Conservation (phyloP, 2,797 vertebrate species). For the Carcharodon carcharias region DNA sequence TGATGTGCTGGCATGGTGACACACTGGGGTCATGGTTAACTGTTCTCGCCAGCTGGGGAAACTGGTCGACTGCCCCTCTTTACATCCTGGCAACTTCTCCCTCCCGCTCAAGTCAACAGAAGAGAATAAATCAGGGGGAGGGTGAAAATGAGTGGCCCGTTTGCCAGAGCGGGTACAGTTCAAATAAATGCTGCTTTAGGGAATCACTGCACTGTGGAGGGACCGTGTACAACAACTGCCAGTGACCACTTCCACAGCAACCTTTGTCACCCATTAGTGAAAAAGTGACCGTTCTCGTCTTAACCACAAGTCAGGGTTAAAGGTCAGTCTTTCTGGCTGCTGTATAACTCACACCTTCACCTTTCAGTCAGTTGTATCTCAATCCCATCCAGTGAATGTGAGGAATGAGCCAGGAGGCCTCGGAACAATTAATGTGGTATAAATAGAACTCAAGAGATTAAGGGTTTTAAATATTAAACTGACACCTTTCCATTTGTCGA, state of each 20-base stretch:
- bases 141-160: neutral
- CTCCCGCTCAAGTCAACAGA: neutral
- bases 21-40: neutral
- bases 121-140: neutral
- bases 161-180: neutral
- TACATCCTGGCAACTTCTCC: neutral
- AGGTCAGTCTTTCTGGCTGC: neutral
- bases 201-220: neutral
- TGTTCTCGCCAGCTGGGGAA: neutral
- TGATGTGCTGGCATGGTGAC: neutral
- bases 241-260: neutral
- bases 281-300: neutral
- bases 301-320: neutral
- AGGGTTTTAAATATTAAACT: neutral
- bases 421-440: neutral
- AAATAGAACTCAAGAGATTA: slow-evolving; percentile 18
- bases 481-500: neutral
- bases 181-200: neutral
- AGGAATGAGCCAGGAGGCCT: neutral
- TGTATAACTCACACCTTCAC: slow-evolving; percentile 17
- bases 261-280: neutral
- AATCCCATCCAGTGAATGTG: neutral
- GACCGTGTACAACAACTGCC: neutral
- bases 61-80: neutral
- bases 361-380: neutral